Evolutionary conservation across 1,140 invertebrate species (phyloP), one percentile per base, ranked within the genome.

Genomic region (Dendrolimus kikuchii): DNA sequence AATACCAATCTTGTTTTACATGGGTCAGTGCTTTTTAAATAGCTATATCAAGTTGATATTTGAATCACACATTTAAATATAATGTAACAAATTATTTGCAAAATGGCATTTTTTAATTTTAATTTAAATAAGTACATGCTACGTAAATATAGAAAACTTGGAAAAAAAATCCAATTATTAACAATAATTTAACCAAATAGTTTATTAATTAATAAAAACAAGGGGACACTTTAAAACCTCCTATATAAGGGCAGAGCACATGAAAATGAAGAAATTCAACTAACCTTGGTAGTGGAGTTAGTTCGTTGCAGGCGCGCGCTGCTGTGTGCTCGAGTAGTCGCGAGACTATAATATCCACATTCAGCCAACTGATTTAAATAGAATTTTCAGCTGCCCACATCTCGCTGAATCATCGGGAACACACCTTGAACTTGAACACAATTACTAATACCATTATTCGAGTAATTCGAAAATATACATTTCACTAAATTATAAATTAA

Each of bases 281-380:
- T 43, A 68, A 82, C 77, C 77, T 82, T 82, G 62, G 55, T 55
- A 55, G 59, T 60, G 63, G 51, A 63, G 64, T 66, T 69, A 61
- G 55, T 81, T 83, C 82, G 82, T 83, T 82, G 82, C 74, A 77
- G 69, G 77, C 82, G 81, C 80, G 77, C 82, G 74, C 79, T 71
- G 76, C 77, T 71, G 54, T 60, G 70, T 72, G 73, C 50, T 51
- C 50, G 50, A 45, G 42, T 51, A 51, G 50, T 51, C 68, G 69
- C 53, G 64, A 74, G 71, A 80, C 77, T 82, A 74, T 59, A 53
- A 62, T 51, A 50, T 57, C 49, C 49, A 55, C 62, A 56, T 57
- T 68, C 68, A 64, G 61, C 56, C 50, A 55, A 64, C 50, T 59
- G 77, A 70, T 81, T 85, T 85, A 83, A 85, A 85, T 83, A 83